Evolutionary conservation across 1,140 invertebrate species (phyloP).

Genomic region (Leguminivora glycinivorella): DNA sequence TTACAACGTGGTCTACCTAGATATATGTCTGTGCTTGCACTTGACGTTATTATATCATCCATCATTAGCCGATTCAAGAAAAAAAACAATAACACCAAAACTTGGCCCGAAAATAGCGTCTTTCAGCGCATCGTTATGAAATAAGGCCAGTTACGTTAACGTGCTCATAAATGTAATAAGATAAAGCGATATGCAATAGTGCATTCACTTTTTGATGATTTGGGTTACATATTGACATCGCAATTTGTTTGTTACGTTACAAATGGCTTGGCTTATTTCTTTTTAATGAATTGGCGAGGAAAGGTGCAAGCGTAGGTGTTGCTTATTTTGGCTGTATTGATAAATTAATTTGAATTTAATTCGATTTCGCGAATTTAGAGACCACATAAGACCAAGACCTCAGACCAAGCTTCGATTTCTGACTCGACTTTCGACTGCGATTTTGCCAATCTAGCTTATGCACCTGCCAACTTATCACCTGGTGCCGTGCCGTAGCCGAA

Average conservation of each 20-base stretch:
- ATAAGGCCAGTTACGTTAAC: not conserved
- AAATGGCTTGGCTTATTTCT: not conserved
- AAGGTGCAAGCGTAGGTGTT: not conserved
- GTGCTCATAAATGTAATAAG: not conserved
- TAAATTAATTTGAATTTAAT: too few species aligned
- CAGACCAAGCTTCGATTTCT: too few species aligned
- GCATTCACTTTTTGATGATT: conserved; percentile 20
- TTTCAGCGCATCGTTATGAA: conserved; percentile 24
- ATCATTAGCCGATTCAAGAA: conserved; percentile 18
- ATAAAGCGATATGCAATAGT: conserved; percentile 24
- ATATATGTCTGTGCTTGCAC: not conserved
- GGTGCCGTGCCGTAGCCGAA: too few species aligned
- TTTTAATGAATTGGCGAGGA: not conserved
- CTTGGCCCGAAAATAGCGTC: not conserved
- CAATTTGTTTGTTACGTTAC: conserved; percentile 2
- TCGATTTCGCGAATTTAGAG: too few species aligned
- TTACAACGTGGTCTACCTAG: not conserved
- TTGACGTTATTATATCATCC: conserved; percentile 24
- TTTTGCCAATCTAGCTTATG: too few species aligned
- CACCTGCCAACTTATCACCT: too few species aligned
- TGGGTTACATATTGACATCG: conserved; percentile 20
- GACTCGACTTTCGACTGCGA: too few species aligned
- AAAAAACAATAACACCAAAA: conserved; percentile 23
- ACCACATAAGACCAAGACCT: too few species aligned
- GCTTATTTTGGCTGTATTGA: not conserved